These are phyloP conservation scores for Cyrtorhinus lividipennis DNA, from an alignment of 1,140 invertebrate species.

Conservation along the genomic window DNA sequence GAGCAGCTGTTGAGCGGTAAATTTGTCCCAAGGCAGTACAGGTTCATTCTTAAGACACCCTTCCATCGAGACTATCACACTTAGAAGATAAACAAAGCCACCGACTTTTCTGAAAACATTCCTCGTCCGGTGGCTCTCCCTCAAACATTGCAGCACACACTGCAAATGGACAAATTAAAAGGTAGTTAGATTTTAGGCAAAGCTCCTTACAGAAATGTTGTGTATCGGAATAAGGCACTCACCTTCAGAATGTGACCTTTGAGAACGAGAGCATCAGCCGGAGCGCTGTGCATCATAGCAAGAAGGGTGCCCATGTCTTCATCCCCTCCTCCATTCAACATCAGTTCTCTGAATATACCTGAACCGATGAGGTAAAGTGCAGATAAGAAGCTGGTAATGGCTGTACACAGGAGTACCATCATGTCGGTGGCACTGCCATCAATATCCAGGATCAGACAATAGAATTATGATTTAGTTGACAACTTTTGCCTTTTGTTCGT, in stretches of 20 bases:
- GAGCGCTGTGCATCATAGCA: constrained; percentile 77
- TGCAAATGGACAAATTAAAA: too few relatives aligned
- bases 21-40: constrained; percentile 29
- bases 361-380: constrained; percentile 1
- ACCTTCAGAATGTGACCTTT: constrained; percentile 86
- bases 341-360: constrained; percentile 69
- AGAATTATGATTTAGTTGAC: too few relatives aligned
- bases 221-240: constrained; percentile 11
- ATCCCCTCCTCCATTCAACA: constrained; percentile 80
- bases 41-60: constrained; percentile 43
- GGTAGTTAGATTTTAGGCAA: background rate
- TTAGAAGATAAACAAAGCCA: constrained; percentile 95
- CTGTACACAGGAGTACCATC: too few relatives aligned
- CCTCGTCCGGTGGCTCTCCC: constrained; percentile 87
- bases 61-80: constrained; percentile 85
- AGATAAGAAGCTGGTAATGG: too few relatives aligned
- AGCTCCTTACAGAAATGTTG: too few relatives aligned
- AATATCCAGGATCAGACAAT: too few relatives aligned
- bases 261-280: constrained; percentile 57
- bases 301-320: constrained; percentile 88
- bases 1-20: constrained; percentile 41
- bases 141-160: constrained; percentile 68
- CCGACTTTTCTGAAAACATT: constrained; percentile 92
- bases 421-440: too few relatives aligned
- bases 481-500: too few relatives aligned